A percentile compares a stretch with the other conserved stretches of the same genome.
Conservation (phyloP, 2,797 vertebrate species). For the Eremophila alpestris region DNA sequence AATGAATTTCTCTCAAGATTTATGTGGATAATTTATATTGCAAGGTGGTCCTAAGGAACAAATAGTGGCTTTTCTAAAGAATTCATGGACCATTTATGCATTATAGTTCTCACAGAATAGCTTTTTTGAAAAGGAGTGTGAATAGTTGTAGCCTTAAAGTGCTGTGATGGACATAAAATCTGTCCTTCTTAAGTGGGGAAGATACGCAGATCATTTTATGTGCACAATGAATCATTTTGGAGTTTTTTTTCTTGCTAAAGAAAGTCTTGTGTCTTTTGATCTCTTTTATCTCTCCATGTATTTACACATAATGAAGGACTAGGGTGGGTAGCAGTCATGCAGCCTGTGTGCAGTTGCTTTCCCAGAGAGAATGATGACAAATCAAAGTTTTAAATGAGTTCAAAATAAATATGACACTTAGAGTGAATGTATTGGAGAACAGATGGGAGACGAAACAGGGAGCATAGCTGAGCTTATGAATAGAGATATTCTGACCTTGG, state of each 20-base stretch:
- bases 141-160: conserved; percentile 1
- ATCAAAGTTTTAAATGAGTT: neutral
- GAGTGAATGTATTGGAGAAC: neutral
- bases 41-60: neutral
- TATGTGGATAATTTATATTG: neutral
- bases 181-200: neutral
- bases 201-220: neutral
- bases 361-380: neutral
- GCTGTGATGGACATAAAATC: conserved; percentile 4
- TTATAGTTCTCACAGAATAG: neutral
- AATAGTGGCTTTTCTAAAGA: neutral
- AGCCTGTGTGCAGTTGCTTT: neutral
- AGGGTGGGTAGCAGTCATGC: neutral
- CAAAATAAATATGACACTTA: neutral
- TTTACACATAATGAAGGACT: neutral
- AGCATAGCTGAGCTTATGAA: neutral
- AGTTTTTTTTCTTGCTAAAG: neutral
- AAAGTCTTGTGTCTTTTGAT: neutral
- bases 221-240: neutral
- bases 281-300: neutral
- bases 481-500: neutral
- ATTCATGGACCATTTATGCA: neutral
- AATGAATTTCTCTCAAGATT: neutral
- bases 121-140: neutral
- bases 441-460: neutral